These are phyloP conservation scores for Eristalinus sepulchralis DNA, from an alignment of 2,888 invertebrate genomes.

Conservation along the genomic window DNA sequence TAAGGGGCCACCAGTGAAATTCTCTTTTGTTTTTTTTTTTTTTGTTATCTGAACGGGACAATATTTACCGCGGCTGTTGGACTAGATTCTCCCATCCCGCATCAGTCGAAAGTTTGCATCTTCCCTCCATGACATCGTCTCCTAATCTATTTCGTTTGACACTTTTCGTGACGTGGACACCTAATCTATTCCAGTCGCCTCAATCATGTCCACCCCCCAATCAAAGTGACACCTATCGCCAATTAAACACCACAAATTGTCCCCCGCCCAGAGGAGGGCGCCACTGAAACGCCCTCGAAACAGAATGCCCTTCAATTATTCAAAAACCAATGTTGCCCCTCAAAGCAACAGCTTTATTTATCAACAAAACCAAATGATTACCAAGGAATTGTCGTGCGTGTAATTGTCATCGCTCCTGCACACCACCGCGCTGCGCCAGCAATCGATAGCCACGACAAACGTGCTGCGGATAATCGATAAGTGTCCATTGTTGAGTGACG, in stretches of 20 bases:
- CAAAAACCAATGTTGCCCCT: background rate
- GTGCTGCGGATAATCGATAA: background rate
- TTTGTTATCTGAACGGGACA: too few species aligned
- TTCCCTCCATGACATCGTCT: too few species aligned
- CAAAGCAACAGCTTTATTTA: background rate
- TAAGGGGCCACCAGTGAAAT: too few species aligned
- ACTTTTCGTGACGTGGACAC: background rate
- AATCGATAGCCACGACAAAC: background rate
- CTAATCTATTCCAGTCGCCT: background rate
- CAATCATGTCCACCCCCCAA: background rate
- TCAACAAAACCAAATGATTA: background rate
- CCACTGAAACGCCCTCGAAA: background rate
- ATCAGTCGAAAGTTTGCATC: too few species aligned
- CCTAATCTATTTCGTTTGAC: too few species aligned
- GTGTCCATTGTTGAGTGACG: background rate
- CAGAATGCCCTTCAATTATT: background rate
- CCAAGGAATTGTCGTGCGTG: background rate
- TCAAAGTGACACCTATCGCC: background rate
- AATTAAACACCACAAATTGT: background rate
- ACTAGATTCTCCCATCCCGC: too few species aligned
- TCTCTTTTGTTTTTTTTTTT: too few species aligned
- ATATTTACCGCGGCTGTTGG: too few species aligned
- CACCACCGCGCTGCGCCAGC: background rate
- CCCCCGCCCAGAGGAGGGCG: background rate
- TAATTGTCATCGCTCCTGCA: background rate